A percentile compares a stretch with the other conserved stretches of the same genome.
Evolutionary conservation across 2,888 invertebrate genomes (phyloP).

Genomic region (Endotricha flammealis): DNA sequence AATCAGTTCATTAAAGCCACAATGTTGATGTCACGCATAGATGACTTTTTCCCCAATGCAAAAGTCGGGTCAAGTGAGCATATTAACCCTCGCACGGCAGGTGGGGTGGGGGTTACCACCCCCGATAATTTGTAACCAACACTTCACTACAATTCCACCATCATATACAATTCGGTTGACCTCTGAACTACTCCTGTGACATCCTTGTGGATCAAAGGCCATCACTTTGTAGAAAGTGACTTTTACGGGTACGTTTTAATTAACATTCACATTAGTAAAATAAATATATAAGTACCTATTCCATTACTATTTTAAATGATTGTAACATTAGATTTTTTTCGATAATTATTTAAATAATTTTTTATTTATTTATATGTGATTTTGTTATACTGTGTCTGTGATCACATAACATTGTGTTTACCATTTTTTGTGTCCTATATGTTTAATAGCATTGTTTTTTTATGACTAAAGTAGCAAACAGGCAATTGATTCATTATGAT

Average conservation of each 20-base stretch:
- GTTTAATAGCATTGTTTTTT: too few relatives aligned
- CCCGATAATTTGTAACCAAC: constrained; percentile 64
- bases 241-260: constrained; percentile 4
- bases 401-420: too few relatives aligned
- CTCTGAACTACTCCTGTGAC: constrained; percentile 47
- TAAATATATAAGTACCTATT: too few relatives aligned
- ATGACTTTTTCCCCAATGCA: constrained; percentile 53
- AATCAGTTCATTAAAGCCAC: constrained; percentile 5
- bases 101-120: constrained; percentile 57
- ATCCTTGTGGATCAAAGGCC: constrained; percentile 33
- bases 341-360: too few relatives aligned
- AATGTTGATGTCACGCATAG: constrained; percentile 49
- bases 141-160: constrained; percentile 59
- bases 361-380: too few relatives aligned
- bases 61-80: constrained; percentile 65
- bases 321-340: too few relatives aligned
- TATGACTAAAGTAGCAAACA: too few relatives aligned
- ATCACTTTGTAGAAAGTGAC: not conserved
- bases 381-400: too few relatives aligned
- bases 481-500: too few relatives aligned
- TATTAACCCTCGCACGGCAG: constrained; percentile 58
- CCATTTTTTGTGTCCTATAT: too few relatives aligned
- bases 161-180: constrained; percentile 59
- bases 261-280: too few relatives aligned
- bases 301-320: too few relatives aligned